Base-by-base conservation (phyloP, 92 coral and sea anemone genomes). In the Actinernus sp. region DNA sequence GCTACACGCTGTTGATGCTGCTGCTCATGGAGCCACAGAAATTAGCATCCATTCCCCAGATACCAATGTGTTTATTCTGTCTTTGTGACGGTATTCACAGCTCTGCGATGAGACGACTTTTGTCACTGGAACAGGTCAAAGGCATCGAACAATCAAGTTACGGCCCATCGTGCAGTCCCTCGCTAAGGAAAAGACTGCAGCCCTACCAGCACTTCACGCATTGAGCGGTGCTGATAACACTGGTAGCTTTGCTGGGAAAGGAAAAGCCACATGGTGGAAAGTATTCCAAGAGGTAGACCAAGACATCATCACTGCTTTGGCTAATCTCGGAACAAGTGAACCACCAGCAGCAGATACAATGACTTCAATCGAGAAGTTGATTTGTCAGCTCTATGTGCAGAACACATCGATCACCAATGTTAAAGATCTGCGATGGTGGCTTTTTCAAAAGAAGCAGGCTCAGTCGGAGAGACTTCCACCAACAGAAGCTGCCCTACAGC, bases 1-100 rank as follows among this genome's bases (percentile, higher is more conserved):
- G 34, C 32, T 86, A 11, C 87, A 86, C 57, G 92, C 92, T 14
- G 51, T 63, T 32, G 81, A 72, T 36, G 81, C 87, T 52, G 72
- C 87, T 0, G 49, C 34, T 25, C 43, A 58, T 14, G 87, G 81
- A 14, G 87, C 87, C 6, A 80, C 74, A 18, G 52, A 50, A 3
- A 72, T 72, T 9, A 57, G 73, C 31, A 81, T 73, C 1, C 11
- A 62, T 16, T 81, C 88, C 29, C 77, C 82, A 9, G 71, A 81
- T 65, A 79, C 76, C 2, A 65, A 67, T 37, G 75, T 67, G 31
- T 37, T 52, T 3, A 44, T 67, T 33, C 75, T 67, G 2, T 23
- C 63, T 23, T 52, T 71, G 19, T 56, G 68, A 47, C 34, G 78
- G 23, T 71, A 71, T 59, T 69, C 59, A 4, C 58, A 58, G 16